Base-by-base conservation (phyloP, 2,888 invertebrate species). In the Heteromurus nitidus region DNA sequence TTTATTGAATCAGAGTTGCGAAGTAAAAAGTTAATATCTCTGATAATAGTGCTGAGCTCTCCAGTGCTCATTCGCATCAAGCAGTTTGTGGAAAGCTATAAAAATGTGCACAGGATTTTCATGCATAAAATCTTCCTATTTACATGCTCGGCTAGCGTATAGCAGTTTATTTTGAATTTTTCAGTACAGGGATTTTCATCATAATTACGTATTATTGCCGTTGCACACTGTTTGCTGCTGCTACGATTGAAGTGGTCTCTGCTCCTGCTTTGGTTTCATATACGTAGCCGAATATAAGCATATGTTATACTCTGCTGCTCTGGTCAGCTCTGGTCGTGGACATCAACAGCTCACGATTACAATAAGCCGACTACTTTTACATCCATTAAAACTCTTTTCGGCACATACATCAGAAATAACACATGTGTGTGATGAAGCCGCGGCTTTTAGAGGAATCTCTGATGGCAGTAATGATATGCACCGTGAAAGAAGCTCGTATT, bases 341-440 rank as follows among this genome's bases (percentile, higher is more conserved):
- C 80, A 80, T 80, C 84, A 86, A 76, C 86, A 85, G 83, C 84
- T 85, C 84, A 83, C 83, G 82, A 85, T 83, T 83, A 82, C 83
- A 80, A 80, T 80, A 73, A 73, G 73, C 73, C 73, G 80, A 81
- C 84, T 82, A 79, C 80, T 80, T 81, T 84, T 84, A 84, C 82
- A 84, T 74, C 82, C 83, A 85, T 84, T 74, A 70, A 80, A 81
- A 76, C 82, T 83, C 83, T 73, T 80, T 80, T 80, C 80, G 80
- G 80, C 73, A 73, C 80, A 80, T 73, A 77, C 67, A 80, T 80
- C 65, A 72, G 72, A 55, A 69, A 64, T 64, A 69, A 69, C 70
- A 79, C 64, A 70, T 69, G 55, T 65, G 64, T 70, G 64, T 55
- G 70, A 70, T 79, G 70, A 64, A 80, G 55, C 77, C 79, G 55